Base-by-base conservation (phyloP, 2,797 vertebrate genomes). In the Ceryle rudis region DNA sequence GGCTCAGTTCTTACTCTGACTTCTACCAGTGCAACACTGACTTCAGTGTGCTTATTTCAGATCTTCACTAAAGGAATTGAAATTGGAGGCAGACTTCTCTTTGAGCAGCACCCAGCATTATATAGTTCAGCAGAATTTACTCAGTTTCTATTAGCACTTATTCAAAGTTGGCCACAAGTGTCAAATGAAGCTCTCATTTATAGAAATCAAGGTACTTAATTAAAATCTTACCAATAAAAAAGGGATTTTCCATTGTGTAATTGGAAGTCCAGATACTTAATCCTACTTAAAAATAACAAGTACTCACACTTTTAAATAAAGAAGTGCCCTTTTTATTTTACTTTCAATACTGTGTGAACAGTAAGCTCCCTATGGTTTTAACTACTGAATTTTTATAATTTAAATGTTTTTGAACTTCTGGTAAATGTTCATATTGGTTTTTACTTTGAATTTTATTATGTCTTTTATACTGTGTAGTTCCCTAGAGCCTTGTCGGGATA, bases 151-250 rank as follows among this genome's bases (percentile, higher is more conserved):
- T 95, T 94, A 96, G 67, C 88, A 89, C 70, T 86, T 89, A 93
- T 67, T 95, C 80, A 84, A 84, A 95, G 90, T 93, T 97, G 93
- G 62, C 85, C 82, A 96, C 77, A 81, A 96, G 96, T 96, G 95
- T 97, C 94, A 97, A 96, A 93, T 67, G 96, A 94, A 93, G 83
- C 81, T 95, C 81, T 64, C 78, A 86, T 90, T 95, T 96, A 85
- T 14, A 94, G 91, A 92, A 97, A 96, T 95, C 66, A 93, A 93
- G 86, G 90, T 95, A 93, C 88, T 95, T 97, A 96, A 96, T 96
- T 97, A 97, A 96, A 96, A 96, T 96, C 81, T 81, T 90, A 90
- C 91, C 73, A 96, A 95, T 95, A 95, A 95, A 96, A 95, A 96
- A 81, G 37, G 83, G 87, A 93, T 96, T 96, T 96, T 89, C 77